Percentiles rank a stretch among this genome's conserved stretches.
Conservation (phyloP, 2,797 vertebrate species). For the Enteromius afrohamiltoni region DNA sequence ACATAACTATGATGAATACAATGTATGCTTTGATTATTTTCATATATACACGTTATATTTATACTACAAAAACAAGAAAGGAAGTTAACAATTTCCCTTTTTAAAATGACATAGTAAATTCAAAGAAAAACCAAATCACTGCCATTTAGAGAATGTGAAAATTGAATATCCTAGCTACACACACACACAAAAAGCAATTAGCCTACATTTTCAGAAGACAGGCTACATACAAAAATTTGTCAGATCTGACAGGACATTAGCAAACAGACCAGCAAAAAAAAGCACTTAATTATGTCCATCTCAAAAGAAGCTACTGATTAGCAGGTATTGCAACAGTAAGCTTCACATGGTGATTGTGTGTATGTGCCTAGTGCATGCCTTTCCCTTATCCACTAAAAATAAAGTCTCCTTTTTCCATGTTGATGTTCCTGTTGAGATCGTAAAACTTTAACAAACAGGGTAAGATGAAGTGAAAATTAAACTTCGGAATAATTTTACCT, state of each 20-base stretch:
- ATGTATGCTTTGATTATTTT: not conserved
- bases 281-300: conserved; percentile 11
- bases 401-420: not conserved
- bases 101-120: not conserved
- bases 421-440: not conserved
- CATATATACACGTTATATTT: too few relatives aligned
- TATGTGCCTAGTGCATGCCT: not conserved
- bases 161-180: not conserved
- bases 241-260: not conserved
- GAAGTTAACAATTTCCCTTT: not conserved
- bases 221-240: not conserved
- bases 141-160: not conserved
- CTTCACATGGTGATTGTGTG: not conserved
- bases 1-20: not conserved
- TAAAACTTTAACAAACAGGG: not conserved
- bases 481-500: not conserved
- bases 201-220: not conserved
- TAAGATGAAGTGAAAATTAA: not conserved
- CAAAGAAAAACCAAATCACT: not conserved
- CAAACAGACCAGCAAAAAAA: not conserved
- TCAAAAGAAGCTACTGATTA: conserved; percentile 36
- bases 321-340: conserved; percentile 37
- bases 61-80: too few relatives aligned
- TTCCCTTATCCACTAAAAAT: not conserved
- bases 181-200: not conserved